These are phyloP conservation scores for Epistrophe eligans DNA, from an alignment of 2,888 invertebrate genomes.

Conservation along the genomic window DNA sequence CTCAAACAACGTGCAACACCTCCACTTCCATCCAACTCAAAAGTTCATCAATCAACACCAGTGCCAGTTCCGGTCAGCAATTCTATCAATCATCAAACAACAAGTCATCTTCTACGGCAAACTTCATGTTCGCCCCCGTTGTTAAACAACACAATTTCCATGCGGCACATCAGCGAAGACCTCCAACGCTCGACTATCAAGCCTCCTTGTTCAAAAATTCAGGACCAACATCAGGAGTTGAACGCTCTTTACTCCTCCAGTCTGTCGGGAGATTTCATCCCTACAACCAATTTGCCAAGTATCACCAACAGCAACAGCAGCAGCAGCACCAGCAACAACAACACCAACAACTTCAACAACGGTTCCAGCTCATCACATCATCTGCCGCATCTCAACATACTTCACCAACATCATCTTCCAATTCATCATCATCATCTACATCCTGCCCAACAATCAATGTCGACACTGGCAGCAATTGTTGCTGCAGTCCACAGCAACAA, in stretches of 20 bases:
- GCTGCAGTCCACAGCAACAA: constrained; percentile 63
- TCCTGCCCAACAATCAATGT: constrained; percentile 69
- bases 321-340: constrained; percentile 37
- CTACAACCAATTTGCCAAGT: constrained; percentile 53
- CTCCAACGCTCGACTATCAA: constrained; percentile 72
- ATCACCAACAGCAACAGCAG: constrained; percentile 38
- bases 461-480: constrained; percentile 67
- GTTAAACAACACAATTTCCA: constrained; percentile 78
- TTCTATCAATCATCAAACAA: constrained; percentile 28
- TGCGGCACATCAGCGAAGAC: constrained; percentile 83
- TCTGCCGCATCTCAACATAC: constrained; percentile 58
- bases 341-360: constrained; percentile 48
- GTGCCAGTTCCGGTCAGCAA: constrained; percentile 32
- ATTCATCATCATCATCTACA: constrained; percentile 78
- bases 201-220: background rate
- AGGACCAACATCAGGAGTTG: constrained; percentile 34
- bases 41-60: constrained; percentile 77
- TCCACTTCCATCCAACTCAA: constrained; percentile 85
- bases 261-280: constrained; percentile 62
- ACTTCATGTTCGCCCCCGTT: constrained; percentile 35
- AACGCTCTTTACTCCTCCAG: constrained; percentile 41
- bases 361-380: constrained; percentile 48
- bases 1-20: constrained; percentile 92
- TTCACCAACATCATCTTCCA: constrained; percentile 80
- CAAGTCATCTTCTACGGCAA: constrained; percentile 9